phyloP scores from a whole-genome alignment of 2,888 invertebrate species.

The Teleiodes luculella region DNA sequence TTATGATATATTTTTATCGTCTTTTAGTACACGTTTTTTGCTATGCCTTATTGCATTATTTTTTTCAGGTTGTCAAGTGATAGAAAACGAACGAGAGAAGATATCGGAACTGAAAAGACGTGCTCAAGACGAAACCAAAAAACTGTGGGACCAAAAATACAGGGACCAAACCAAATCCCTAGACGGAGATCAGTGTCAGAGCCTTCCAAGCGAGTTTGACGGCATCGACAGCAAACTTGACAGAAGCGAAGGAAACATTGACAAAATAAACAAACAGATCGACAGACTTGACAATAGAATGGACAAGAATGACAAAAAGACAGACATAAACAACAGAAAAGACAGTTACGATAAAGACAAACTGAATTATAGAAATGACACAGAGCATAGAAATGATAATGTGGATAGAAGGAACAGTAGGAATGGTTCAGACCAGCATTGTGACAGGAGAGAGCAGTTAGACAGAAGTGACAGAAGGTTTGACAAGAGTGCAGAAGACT shows the following conservation, averaged over 20 bases:
- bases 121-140: slow-evolving; percentile 93
- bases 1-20: too few relatives aligned
- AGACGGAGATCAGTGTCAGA: slow-evolving; percentile 45
- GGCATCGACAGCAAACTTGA: slow-evolving; percentile 18
- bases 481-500: slow-evolving; percentile 38
- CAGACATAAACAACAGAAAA: not conserved
- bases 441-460: not conserved
- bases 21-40: not conserved
- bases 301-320: not conserved
- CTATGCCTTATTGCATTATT: not conserved
- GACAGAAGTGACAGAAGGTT: slow-evolving; percentile 3
- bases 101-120: slow-evolving; percentile 91
- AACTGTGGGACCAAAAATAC: slow-evolving; percentile 85
- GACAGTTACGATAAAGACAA: not conserved
- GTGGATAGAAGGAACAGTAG: not conserved
- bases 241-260: slow-evolving; percentile 18
- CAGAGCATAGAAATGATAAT: not conserved
- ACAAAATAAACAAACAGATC: not conserved
- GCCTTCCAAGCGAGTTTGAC: slow-evolving; percentile 31
- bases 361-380: not conserved
- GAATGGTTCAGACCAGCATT: not conserved
- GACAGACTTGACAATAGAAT: not conserved
- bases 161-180: slow-evolving; percentile 44
- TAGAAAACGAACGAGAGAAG: slow-evolving; percentile 93
- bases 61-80: slow-evolving; percentile 88